Evolutionary conservation across 1,140 invertebrate genomes (phyloP).

Genomic region (Contarinia nasturtii): DNA sequence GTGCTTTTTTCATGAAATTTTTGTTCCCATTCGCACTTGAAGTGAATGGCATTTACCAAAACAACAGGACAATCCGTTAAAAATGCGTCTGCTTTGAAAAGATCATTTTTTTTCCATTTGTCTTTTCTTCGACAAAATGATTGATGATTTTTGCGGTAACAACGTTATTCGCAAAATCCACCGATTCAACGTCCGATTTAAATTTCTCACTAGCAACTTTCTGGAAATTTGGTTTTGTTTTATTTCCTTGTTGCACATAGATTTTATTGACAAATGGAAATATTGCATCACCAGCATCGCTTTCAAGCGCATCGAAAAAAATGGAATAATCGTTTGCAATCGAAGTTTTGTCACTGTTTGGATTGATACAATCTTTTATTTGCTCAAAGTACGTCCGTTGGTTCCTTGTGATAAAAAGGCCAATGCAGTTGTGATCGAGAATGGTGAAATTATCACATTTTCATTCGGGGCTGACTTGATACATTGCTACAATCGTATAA

Average conservation of each 20-base stretch:
- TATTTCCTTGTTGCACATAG: conserved; percentile 12
- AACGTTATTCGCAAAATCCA: conserved; percentile 24
- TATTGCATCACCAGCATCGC: conserved; percentile 12
- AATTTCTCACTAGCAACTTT: conserved; percentile 13
- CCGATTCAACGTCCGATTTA: conserved; percentile 16
- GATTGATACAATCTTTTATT: conserved; percentile 24
- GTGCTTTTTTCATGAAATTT: conserved; percentile 12
- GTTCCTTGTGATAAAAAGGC: conserved; percentile 34
- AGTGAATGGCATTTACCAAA: conserved; percentile 45
- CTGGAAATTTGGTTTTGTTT: conserved; percentile 10
- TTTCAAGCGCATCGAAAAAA: conserved; percentile 10
- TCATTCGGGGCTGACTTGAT: conserved; percentile 9
- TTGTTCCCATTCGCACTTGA: conserved; percentile 22
- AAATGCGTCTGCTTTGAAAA: conserved; percentile 24
- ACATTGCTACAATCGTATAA: conserved; percentile 1
- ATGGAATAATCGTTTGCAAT: conserved; percentile 13
- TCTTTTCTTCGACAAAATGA: conserved; percentile 34
- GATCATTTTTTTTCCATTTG: conserved; percentile 31
- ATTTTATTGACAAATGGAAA: conserved; percentile 22
- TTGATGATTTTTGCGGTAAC: conserved; percentile 30
- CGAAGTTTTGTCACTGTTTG: no score
- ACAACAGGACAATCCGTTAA: conserved; percentile 24
- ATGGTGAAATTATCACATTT: conserved; percentile 36
- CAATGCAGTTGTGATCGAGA: conserved; percentile 33
- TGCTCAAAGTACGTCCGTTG: conserved; percentile 28